Evolutionary conservation across 2,113 vertebrate species (phyloP), one percentile per base, ranked within the genome.

Genomic region (Brachyistius frenatus): DNA sequence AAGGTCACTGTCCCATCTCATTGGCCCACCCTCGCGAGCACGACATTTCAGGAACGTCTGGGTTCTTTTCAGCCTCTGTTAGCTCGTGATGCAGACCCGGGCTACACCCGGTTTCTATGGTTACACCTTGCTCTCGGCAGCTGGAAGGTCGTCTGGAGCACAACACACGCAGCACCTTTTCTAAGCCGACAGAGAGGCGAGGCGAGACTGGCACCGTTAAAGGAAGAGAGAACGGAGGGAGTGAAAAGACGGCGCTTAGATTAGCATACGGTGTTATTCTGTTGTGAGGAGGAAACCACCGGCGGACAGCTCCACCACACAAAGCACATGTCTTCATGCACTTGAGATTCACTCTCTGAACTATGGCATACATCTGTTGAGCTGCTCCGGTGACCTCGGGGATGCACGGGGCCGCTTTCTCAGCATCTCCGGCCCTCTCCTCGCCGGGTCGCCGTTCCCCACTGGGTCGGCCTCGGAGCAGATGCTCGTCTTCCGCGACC

Each of bases 51-150:
- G 23, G 23, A 23, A 23, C 23, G 23, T 23, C 23, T 23, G 23
- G 23, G 23, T 23, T 23, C 23, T 23, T 23, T 23, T 23, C 23
- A 23, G 23, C 23, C 23, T 23, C 23, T 23, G 23, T 23, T 30
- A 35, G 56, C 44, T 62, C 53, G 55, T 36, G 50, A 60, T 56
- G 30, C 33, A 71, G 73, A 66, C 70, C 35, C 55, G 73, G 76
- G 69, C 41, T 58, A 71, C 73, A 47, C 65, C 67, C 55, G 53
- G 88, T 90, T 88, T 76, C 82, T 84, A 87, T 91, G 88, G 82
- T 75, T 76, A 89, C 87, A 71, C 52, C 35, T 64, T 52, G 50
- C 39, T 72, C 41, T 54, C 36, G 13, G 67, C 58, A 53, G 55
- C 32, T 33, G 57, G 13, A 63, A 31, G 53, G 37, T 63, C 53